Base-by-base conservation (phyloP, 2,888 invertebrate genomes). In the Melanostoma mellinum region DNA sequence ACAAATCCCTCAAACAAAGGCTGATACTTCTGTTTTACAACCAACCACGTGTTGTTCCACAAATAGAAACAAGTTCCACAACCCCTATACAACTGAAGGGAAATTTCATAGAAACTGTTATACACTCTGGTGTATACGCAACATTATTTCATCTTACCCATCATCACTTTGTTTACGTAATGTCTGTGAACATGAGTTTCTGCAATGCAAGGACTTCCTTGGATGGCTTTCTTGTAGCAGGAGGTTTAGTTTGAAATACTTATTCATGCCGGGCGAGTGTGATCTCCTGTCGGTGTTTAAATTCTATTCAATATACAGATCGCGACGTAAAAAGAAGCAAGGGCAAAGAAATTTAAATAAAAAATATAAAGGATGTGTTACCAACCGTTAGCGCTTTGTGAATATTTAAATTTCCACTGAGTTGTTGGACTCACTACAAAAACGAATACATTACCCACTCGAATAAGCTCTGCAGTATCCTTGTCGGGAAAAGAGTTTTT, bases 41-140 rank as follows among this genome's bases (percentile, higher is more conserved):
- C 33, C 32, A 9, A 35, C 4, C 35, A 84, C 84, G 84, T 84
- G 79, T 71, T 84, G 79, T 84, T 79, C 79, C 84, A 84, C 84
- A 79, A 73, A 78, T 60, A 67, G 6, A 53, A 74, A 74, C 42
- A 61, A 63, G 33, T 71, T 79, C 84, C 78, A 84, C 71, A 84
- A 48, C 10, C 5, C 40, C 30, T 63, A 8, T 6, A 2, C 33
- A 63, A 42, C 6, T 35, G 60, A 20, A 53, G 74, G 77, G 52
- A 63, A 56, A 63, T 73, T 68, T 63, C 4, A n/a, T 35, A 5
- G 0, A 53, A 84, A 84, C 84, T 84, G 84, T 84, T 84, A 84
- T 84, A 74, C 84, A 61, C 52, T 30, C 6, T 48, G 71, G 58
- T 69, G 82, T 74, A 78, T 78, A 69, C 78, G 79, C 74, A 84